Evolutionary conservation across 2,888 invertebrate species (phyloP).

Genomic region (Dendrolimus pini): DNA sequence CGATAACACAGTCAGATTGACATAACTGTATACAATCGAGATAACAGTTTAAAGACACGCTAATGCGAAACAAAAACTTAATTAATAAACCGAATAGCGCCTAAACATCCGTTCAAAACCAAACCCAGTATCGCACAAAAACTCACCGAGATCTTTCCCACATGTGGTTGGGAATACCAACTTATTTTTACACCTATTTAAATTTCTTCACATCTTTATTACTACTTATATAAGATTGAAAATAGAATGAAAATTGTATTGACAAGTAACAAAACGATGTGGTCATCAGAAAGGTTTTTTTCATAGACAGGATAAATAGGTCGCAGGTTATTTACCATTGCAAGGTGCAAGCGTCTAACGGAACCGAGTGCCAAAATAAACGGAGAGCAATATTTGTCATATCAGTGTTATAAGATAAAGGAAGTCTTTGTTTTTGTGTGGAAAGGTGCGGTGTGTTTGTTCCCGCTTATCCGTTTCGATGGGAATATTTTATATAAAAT

Average conservation of each 20-base stretch:
- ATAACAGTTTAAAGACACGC: conserved; percentile 13
- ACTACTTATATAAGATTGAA: not conserved
- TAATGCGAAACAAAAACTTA: conserved; percentile 57
- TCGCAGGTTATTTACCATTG: conserved; percentile 72
- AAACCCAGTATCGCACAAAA: conserved; percentile 54
- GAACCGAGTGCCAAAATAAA: conserved; percentile 64
- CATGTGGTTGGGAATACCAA: conserved; percentile 20
- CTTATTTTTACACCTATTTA: not conserved
- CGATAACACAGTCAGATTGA: too few relatives aligned
- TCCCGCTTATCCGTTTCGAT: not conserved
- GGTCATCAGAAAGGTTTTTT: conserved; percentile 31
- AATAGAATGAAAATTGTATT: not conserved
- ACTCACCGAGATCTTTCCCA: conserved; percentile 55
- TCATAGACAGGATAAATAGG: conserved; percentile 58
- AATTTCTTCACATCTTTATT: not conserved
- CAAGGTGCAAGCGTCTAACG: conserved; percentile 71
- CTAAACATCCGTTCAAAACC: conserved; percentile 63
- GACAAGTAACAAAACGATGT: not conserved
- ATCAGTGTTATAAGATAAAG: conserved; percentile 48
- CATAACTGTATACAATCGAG: not conserved
- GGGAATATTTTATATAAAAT: not conserved
- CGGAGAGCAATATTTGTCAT: conserved; percentile 43
- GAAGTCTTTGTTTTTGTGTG: conserved; percentile 47
- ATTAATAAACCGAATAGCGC: conserved; percentile 53
- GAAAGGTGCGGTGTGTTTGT: conserved; percentile 38